Evolutionary conservation across 2,113 vertebrate genomes (phyloP).

Genomic region (Triplophysa siluroides): DNA sequence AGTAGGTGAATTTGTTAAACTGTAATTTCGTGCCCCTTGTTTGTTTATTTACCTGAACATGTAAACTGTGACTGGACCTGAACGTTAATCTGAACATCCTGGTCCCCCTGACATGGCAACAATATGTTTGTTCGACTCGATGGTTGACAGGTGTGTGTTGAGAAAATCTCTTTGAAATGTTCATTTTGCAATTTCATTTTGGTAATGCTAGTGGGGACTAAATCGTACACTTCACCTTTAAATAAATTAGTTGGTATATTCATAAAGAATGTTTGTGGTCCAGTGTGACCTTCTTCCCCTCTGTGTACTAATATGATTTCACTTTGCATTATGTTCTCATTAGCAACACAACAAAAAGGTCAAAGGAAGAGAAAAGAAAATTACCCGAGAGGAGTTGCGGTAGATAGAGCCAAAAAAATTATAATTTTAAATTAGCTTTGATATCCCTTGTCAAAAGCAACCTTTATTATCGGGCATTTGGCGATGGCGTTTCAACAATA

Average conservation of each 20-base stretch:
- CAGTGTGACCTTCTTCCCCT: not conserved
- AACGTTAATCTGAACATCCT: too few species aligned
- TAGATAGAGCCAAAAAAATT: slow-evolving; percentile 36
- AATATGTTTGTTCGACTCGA: too few species aligned
- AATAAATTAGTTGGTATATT: not conserved
- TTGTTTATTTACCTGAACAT: too few species aligned
- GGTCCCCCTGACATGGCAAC: too few species aligned
- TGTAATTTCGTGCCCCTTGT: too few species aligned
- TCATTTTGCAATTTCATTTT: too few species aligned
- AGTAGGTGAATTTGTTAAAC: too few species aligned
- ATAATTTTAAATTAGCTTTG: slow-evolving; percentile 26
- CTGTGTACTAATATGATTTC: not conserved
- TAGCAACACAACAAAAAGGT: slow-evolving; percentile 41
- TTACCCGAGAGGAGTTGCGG: slow-evolving; percentile 20
- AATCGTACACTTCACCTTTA: not conserved
- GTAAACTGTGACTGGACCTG: too few species aligned
- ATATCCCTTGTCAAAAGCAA: slow-evolving; percentile 26
- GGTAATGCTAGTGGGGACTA: too few species aligned
- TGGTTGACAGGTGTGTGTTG: too few species aligned
- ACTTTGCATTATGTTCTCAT: slow-evolving; percentile 28
- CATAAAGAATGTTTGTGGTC: not conserved
- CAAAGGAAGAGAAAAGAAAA: slow-evolving; percentile 34
- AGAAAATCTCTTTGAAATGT: too few species aligned
- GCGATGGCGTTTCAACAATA: not conserved
- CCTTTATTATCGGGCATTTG: slow-evolving; percentile 27